Base-by-base conservation (phyloP, 1,140 invertebrate genomes). In the Lasaia peninsularis region DNA sequence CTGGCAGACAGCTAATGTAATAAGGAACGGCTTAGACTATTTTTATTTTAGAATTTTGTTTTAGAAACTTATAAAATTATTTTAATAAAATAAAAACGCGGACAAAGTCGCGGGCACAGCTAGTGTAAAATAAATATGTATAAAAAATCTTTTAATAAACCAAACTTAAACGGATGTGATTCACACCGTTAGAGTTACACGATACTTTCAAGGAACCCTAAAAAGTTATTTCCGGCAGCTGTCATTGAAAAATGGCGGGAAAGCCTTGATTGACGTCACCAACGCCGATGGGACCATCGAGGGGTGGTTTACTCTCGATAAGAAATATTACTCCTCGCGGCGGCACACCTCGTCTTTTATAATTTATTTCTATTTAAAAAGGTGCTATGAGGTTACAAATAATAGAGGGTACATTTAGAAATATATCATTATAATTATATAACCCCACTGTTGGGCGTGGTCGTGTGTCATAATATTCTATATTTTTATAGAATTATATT, bases 181-280 rank as follows among this genome's bases (percentile, higher is more conserved):
- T 28, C 24, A 28, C 24, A 28, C 24, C 24, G 24, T 28, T 18
- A 18, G 9, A 20, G 18, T 20, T 10, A 20, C 40, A 16, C 5
- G 40, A 44, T 44, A 44, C 37, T 44, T 44, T 10, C 18, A 18
- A 44, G 20, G 40, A 44, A 44, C 40, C 40, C 40, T 44, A 44
- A 44, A 44, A 44, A 44, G 40, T 44, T 44, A 20, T 60, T 74
- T 74, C 75, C 75, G 65, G 48, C 63, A 51, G 49, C 68, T 77
- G 77, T 82, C 77, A 75, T 58, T 75, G 71, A 68, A 68, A 64
- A 70, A 78, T 72, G 69, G 75, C 71, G 71, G 69, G 71, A 69
- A 69, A 60, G 56, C 51, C 51, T 33, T 76, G 75, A 77, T 78
- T 77, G 79, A 78, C 79, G 72, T 67, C 28, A 51, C 68, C 67